These are phyloP conservation scores for Athene noctua DNA, from an alignment of 2,113 vertebrate species.

Conservation along the genomic window DNA sequence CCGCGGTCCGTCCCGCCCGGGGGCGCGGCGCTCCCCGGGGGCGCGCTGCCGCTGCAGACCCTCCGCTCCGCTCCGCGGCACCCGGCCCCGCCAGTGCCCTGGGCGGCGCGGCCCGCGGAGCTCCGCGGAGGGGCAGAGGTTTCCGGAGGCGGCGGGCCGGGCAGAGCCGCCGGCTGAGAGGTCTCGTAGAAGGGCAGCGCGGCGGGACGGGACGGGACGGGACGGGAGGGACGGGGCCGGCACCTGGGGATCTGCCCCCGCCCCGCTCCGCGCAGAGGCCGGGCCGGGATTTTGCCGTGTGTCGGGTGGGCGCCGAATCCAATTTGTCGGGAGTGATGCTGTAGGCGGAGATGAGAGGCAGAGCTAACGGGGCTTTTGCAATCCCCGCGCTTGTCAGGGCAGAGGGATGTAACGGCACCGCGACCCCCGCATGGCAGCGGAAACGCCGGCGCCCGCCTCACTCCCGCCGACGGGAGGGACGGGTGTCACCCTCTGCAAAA, in stretches of 20 bases:
- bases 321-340: conserved; percentile 50
- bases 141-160: neutral
- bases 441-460: neutral
- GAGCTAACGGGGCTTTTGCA: conserved; percentile 29
- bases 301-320: conserved; percentile 2
- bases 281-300: neutral
- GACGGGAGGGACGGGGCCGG: neutral
- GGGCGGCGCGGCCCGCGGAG: no score
- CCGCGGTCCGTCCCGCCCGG: neutral
- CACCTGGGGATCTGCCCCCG: conserved; percentile 7
- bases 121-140: neutral
- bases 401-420: neutral
- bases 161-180: neutral
- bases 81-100: neutral
- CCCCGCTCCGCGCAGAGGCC: conserved; percentile 4
- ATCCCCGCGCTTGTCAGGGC: neutral
- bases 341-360: conserved; percentile 57
- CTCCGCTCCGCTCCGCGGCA: no score
- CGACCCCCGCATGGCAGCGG: neutral
- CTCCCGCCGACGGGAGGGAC: neutral
- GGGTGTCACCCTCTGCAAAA: neutral
- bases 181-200: neutral
- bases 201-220: neutral
- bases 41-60: neutral
- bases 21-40: neutral